Evolutionary conservation across 2,113 vertebrate genomes (phyloP), one percentile per base, ranked within the genome.

Genomic region (Platichthys flesus): DNA sequence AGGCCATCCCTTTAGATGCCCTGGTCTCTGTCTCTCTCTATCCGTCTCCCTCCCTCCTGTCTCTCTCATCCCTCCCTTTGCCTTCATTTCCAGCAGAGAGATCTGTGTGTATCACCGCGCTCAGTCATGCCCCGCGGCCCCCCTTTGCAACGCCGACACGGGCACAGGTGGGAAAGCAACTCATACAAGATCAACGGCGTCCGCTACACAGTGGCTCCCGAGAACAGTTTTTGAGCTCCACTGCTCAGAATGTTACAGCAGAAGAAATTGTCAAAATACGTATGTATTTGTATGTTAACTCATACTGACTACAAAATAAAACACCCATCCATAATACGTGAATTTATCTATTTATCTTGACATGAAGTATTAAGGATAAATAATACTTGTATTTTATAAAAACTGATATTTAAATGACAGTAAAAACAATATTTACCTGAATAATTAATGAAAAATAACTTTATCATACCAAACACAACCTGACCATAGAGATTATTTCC

Each of bases 1-100:
- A 90, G 87, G 81, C 81, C 86, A 85, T 87, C 83, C 82, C 82
- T 64, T n/a, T 84, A 79, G 78, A 81, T 86, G 76, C 82, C 80
- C 79, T 67, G 63, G 75, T 66, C 73, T 37, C 77, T 66, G 58
- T 67, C 73, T 52, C 65, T 56, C 49, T 42, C 14, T 21, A 42
- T 35, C 54, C 13, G 21, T 51, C 54, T 56, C 63, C 63, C 78
- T 58, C 82, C 28, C 24, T 58, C 28, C 40, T 24, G 37, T 57
- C 64, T 67, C 78, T 56, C 80, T 57, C 77, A 74, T 71, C 69
- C 35, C 82, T 79, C 60, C 61, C 71, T 76, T 63, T 60, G 72
- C 81, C 63, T 60, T 79, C 23, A 45, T 78, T 82, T 86, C 76
- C 63, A 67, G 71, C 84, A 66, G 62, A 74, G 79, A 74, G 85